These are phyloP conservation scores for Meiosimyza decipiens DNA, from an alignment of 2,888 invertebrate genomes.

Conservation along the genomic window DNA sequence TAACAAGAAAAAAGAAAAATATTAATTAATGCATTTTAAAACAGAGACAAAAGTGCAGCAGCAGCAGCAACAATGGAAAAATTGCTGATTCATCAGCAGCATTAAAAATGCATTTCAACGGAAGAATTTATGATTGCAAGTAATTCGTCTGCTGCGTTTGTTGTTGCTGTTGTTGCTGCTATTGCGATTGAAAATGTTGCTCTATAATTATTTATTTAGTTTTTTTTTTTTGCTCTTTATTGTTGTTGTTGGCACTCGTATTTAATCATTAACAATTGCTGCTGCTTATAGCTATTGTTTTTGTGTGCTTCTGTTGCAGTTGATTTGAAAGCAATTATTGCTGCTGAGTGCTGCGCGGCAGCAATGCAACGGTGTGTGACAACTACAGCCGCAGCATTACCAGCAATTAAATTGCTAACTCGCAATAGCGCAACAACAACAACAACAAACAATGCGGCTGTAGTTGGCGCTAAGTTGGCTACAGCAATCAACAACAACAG, in stretches of 20 bases:
- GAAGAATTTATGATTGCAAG: conserved; percentile 32
- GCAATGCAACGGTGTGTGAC: conserved; percentile 28
- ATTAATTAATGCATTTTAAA: conserved; percentile 29
- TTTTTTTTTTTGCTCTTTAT: not conserved
- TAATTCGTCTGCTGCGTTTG: conserved; percentile 15
- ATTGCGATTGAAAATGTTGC: conserved; percentile 21
- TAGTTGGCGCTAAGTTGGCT: conserved; percentile 8
- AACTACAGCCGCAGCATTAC: not conserved
- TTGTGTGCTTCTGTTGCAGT: conserved; percentile 16
- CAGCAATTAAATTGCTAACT: conserved; percentile 36
- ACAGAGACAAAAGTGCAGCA: conserved; percentile 3
- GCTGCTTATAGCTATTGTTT: conserved; percentile 6
- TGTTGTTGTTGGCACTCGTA: conserved; percentile 1
- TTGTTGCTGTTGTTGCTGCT: conserved; percentile 21
- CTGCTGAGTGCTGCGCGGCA: conserved; percentile 18
- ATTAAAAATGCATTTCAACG: conserved; percentile 32
- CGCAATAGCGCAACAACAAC: conserved; percentile 27
- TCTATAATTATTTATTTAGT: conserved; percentile 31
- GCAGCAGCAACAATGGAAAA: conserved; percentile 20
- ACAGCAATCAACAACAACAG: conserved; percentile 1
- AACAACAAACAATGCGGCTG: conserved; percentile 16
- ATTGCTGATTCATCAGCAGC: conserved; percentile 21
- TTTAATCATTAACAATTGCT: conserved; percentile 11
- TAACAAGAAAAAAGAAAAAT: conserved; percentile 46
- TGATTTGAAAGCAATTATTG: conserved; percentile 32